These are phyloP conservation scores for Hippoglossus stenolepis DNA, from an alignment of 2,113 vertebrate species.

Conservation along the genomic window DNA sequence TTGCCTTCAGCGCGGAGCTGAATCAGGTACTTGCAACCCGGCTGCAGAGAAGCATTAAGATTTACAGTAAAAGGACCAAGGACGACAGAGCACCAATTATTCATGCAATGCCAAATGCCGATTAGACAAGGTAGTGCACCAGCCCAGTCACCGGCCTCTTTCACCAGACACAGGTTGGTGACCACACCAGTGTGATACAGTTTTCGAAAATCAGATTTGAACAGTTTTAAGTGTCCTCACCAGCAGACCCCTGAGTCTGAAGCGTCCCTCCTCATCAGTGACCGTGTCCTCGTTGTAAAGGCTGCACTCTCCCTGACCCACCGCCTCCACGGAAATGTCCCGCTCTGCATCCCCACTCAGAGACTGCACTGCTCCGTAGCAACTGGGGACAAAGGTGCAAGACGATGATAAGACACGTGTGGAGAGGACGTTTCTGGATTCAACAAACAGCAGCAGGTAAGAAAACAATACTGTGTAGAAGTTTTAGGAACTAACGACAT, in stretches of 20 bases:
- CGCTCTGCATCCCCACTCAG: constrained; percentile 95
- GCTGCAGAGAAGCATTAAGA: constrained; percentile 81
- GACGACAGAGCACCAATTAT: background rate
- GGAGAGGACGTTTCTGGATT: no score
- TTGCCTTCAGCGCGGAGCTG: constrained; percentile 96
- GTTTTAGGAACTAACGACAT: background rate
- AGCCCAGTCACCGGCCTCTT: background rate
- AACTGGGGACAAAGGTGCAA: constrained; percentile 77
- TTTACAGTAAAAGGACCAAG: background rate
- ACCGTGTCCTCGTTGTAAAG: constrained; percentile 95
- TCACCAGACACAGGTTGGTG: background rate
- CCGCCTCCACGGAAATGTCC: constrained; percentile 92
- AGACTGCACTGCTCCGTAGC: constrained; percentile 93
- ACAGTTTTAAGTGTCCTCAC: constrained; percentile 77
- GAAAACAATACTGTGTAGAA: background rate
- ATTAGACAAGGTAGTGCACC: no score
- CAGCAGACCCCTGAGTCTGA: constrained; percentile 93
- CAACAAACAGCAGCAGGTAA: background rate
- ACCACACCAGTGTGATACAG: background rate
- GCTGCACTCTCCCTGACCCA: constrained; percentile 91
- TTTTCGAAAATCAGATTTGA: background rate
- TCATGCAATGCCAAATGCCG: background rate
- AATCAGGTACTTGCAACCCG: constrained; percentile 91
- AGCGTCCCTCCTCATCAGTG: constrained; percentile 95
- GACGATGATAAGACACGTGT: background rate